A percentile compares a stretch with the other conserved stretches of the same genome.
phyloP scores from a whole-genome alignment of 2,888 invertebrate genomes.

The Oligia strigilis region DNA sequence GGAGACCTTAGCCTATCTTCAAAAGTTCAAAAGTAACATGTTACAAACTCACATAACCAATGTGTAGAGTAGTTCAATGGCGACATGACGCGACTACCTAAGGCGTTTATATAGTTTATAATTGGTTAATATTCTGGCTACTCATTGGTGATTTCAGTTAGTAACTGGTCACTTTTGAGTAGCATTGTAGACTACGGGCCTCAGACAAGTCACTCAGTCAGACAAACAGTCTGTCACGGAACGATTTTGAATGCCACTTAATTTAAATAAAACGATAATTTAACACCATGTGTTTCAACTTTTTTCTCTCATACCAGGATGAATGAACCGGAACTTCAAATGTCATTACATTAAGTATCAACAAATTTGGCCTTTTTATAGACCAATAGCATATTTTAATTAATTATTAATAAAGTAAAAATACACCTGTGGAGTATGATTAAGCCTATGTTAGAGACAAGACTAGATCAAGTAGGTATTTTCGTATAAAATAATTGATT shows the following conservation, averaged over 20 bases:
- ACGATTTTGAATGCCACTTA: neutral
- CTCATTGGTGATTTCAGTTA: neutral
- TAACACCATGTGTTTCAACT: neutral
- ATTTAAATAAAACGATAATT: neutral
- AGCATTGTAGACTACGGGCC: neutral
- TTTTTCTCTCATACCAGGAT: constrained; percentile 14
- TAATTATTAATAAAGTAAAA: constrained; percentile 1
- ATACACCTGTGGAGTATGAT: constrained; percentile 23
- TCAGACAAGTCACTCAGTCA: neutral
- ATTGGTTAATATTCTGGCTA: neutral
- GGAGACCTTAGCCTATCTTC: too few relatives aligned
- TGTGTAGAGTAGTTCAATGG: too few relatives aligned
- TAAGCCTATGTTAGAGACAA: neutral
- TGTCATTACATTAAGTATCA: neutral
- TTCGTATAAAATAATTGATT: neutral
- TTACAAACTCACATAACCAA: too few relatives aligned
- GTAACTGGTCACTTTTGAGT: neutral
- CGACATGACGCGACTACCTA: too few relatives aligned
- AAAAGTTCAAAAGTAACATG: too few relatives aligned
- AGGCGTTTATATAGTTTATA: neutral
- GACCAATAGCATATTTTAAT: constrained; percentile 5
- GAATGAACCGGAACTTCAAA: constrained; percentile 36
- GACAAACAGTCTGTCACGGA: neutral
- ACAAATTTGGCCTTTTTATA: constrained; percentile 4
- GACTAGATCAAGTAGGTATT: neutral